Conservation (phyloP, 1,140 invertebrate species). For the Zaprionus taronus region DNA sequence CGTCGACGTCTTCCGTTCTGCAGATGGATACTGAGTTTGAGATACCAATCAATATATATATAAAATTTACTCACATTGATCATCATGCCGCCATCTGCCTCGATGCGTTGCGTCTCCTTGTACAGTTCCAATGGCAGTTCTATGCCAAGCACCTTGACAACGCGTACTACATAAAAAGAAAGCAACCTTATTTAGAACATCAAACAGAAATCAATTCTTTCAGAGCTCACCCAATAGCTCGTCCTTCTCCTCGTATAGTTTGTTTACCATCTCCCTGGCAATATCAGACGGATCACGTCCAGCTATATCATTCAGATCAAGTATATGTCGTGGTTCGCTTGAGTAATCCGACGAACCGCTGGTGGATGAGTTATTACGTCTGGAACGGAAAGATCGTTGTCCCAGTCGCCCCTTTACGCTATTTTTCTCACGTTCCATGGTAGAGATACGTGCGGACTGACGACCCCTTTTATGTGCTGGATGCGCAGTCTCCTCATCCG, state of each 20-base stretch:
- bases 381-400: conserved; percentile 43
- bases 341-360: conserved; percentile 74
- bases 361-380: conserved; percentile 66
- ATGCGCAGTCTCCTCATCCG: conserved; percentile 63
- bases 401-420: conserved; percentile 55
- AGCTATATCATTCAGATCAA: conserved; percentile 83
- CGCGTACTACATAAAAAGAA: conserved; percentile 86
- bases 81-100: conserved; percentile 92
- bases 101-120: conserved; percentile 91
- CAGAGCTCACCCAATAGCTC: conserved; percentile 87
- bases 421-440: conserved; percentile 29
- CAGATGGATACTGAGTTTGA: conserved; percentile 14
- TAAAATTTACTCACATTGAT: conserved; percentile 87
- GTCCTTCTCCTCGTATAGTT: conserved; percentile 89
- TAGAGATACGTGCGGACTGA: conserved; percentile 33
- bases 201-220: not conserved
- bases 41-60: not conserved
- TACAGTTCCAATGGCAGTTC: conserved; percentile 91
- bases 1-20: conserved; percentile 92
- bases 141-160: conserved; percentile 90
- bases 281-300: conserved; percentile 86
- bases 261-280: conserved; percentile 89
- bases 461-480: conserved; percentile 69
- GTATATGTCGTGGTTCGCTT: conserved; percentile 77
- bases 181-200: conserved; percentile 10